Base-by-base conservation (phyloP, 2,797 vertebrate genomes). In the Pipistrellus nathusii region DNA sequence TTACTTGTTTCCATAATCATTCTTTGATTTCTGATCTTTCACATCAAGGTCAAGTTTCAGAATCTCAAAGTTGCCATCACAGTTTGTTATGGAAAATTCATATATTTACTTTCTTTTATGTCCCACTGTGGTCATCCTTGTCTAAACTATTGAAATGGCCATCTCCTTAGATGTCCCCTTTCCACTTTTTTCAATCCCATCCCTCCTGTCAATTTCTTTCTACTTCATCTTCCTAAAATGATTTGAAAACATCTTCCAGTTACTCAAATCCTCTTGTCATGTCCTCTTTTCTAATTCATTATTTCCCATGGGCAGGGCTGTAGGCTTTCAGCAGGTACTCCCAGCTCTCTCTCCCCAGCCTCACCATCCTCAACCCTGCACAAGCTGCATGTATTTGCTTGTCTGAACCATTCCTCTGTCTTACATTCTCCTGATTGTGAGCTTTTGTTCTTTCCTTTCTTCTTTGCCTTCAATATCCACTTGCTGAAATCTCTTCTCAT, bases 351-450 rank as follows among this genome's bases (percentile, higher is more conserved):
- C 12, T 38, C 9, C 20, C 3, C 18, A 77, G 46, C 10, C 8
- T 53, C 3, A 5, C 25, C 11, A 8, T 35, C 32, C 11, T 59
- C 46, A 30, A 2, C 48, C 1, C 14, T 46, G 4, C 0, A 4
- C 17, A 6, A 1, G 10, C 30, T 72, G 57, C 8, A 5, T 1
- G 8, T 35, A 8, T 72, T 35, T 78, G 4, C 2, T 23, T 10
- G 2, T 68, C 21, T 44, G 3, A 75, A n/a, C 15, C 21, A 5
- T 8, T 8, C 6, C 4, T 59, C 57, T 55, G 2, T 59, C 6
- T 25, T 64, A 6, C 0, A 11, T 27, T 44, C 10, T 17, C 9
- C 5, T 51, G 17, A 17, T 9, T 38, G 0, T 53, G 20, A 62
- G 38, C 13, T n/a, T 73, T 51, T 51, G 44, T 4, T 75, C n/a